phyloP scores from a whole-genome alignment of 2,797 vertebrate species.

The Arctocebus calabarensis region DNA sequence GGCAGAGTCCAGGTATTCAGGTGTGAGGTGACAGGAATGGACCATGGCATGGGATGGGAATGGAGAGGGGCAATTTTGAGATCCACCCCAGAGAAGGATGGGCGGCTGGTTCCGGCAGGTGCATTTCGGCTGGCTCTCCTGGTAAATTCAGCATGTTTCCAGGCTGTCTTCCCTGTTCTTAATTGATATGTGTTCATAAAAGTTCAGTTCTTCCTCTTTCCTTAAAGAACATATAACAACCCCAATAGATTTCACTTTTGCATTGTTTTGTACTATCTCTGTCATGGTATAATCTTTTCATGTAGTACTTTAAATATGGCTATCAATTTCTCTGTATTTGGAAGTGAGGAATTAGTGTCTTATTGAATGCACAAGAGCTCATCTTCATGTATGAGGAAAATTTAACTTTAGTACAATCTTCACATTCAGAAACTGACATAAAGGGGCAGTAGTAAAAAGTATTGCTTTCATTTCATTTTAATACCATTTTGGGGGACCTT shows the following conservation, averaged over 20 bases:
- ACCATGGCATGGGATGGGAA: background rate
- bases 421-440: constrained; percentile 11
- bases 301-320: constrained; percentile 18
- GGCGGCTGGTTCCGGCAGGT: background rate
- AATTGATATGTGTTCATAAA: constrained; percentile 1
- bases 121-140: background rate
- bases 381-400: constrained; percentile 25
- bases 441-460: background rate
- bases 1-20: background rate
- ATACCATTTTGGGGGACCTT: background rate
- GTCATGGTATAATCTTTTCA: background rate
- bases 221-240: background rate
- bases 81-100: background rate
- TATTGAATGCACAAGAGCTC: background rate
- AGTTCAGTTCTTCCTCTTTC: background rate
- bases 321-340: background rate
- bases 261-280: background rate
- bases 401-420: constrained; percentile 35
- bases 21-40: background rate
- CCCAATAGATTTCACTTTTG: background rate
- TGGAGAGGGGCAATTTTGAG: background rate
- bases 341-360: constrained; percentile 16
- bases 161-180: background rate
- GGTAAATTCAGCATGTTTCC: background rate
- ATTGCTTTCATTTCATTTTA: background rate